Evolutionary conservation across 2,888 invertebrate genomes (phyloP), one percentile per base, ranked within the genome.

Genomic region (Aphidius colemani): DNA sequence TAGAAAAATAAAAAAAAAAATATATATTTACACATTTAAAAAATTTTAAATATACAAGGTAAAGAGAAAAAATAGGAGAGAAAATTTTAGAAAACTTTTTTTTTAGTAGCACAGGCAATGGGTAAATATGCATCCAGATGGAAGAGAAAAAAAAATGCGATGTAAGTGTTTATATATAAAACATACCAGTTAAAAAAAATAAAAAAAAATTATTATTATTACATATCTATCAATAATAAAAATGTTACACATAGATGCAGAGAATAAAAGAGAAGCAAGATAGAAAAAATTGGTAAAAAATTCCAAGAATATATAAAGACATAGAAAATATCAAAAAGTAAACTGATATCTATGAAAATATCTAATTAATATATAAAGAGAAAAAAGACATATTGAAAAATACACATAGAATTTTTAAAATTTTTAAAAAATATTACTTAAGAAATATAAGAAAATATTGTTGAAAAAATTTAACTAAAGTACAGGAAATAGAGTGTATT

Each of bases 261-360:
- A 64, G 61, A 60, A 67, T 45, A 53, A 67, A 58, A 60, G 51
- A 64, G 53, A 64, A 69, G 58, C 65, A 68, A 68, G 69, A 69
- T 71, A 57, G 53, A 8, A 69, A 69, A 71, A 69, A 70, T n/a
- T 69, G 64, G 64, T 63, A 68, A 62, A 64, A 67, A 68, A 61
- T 68, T 67, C 62, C 61, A 66, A 69, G 66, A 66, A 64, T 67
- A 66, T 69, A 67, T 64, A 71, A 66, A 67, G 69, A 69, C 68
- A 66, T 65, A 72, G 48, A 9, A 44, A 62, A 57, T 56, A 49
- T 62, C 18, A 40, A 69, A 66, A 65, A 66, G 11, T 39, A 48
- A 45, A 45, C 13, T 18, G 30, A 30, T 30, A 30, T 30, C 5
- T 30, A 30, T 30, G 5, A 30, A 30, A 30, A 30, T 30, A 5